phyloP scores from a whole-genome alignment of 2,797 vertebrate species.

The Acanthopagrus latus region DNA sequence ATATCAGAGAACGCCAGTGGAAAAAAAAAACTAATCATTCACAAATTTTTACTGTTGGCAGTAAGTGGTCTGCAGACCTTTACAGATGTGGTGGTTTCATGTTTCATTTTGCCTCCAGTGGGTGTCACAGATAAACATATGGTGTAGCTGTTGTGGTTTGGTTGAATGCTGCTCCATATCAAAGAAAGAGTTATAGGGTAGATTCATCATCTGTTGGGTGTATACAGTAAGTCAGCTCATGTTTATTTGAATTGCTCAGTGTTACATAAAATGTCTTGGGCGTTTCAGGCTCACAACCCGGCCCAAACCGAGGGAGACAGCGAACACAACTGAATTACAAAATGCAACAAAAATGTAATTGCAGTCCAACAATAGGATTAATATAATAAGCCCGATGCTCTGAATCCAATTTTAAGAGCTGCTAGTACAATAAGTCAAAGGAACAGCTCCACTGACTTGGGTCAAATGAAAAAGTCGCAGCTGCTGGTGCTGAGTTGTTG shows the following conservation, averaged over 20 bases:
- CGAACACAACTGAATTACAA: conserved; percentile 1
- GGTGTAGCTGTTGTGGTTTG: conserved; percentile 10
- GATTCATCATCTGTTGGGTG: background rate
- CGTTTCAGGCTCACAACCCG: background rate
- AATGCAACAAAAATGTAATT: background rate
- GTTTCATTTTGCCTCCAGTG: conserved; percentile 10
- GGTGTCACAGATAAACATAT: conserved; percentile 30
- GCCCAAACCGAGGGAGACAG: background rate
- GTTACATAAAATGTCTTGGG: background rate
- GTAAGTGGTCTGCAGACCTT: conserved; percentile 11
- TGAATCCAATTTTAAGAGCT: background rate
- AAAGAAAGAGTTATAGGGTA: background rate
- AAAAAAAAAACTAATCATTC: background rate
- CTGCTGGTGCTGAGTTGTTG: background rate
- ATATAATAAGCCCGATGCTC: background rate
- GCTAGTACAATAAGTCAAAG: background rate
- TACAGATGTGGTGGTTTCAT: background rate
- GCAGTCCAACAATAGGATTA: conserved; percentile 1
- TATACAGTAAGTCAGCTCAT: background rate
- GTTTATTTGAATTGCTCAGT: conserved; percentile 17
- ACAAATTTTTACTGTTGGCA: background rate
- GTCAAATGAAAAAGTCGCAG: conserved; percentile 8
- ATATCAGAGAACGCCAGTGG: background rate
- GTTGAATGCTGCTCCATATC: background rate
- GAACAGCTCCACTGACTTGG: background rate